Conservation (phyloP, 2,888 invertebrate genomes). For the Eupithecia abbreviata region DNA sequence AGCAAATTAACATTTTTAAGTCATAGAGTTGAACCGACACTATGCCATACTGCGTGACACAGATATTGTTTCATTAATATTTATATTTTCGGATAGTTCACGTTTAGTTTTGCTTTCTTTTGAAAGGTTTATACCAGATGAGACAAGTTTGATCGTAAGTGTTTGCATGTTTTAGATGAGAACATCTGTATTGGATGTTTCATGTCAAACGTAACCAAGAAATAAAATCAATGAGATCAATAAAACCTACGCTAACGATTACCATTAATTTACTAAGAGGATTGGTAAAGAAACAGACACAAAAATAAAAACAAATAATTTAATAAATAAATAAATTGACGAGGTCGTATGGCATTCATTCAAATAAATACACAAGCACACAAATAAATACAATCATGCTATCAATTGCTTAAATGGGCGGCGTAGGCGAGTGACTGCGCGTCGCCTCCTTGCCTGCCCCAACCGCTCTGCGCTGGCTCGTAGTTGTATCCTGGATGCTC, state of each 20-base stretch:
- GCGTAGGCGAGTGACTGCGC: constrained; percentile 88
- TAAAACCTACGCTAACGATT: neutral
- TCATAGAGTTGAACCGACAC: constrained; percentile 69
- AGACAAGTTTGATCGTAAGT: constrained; percentile 40
- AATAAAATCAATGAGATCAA: neutral
- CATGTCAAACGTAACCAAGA: constrained; percentile 27
- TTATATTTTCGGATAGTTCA: constrained; percentile 67
- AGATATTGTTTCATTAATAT: constrained; percentile 73
- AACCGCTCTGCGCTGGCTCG: constrained; percentile 81
- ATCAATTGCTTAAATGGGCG: constrained; percentile 65
- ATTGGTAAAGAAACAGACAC: constrained; percentile 3
- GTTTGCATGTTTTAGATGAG: constrained; percentile 36
- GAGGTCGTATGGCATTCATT: constrained; percentile 70
- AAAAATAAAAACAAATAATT: constrained; percentile 50
- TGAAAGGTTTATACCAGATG: constrained; percentile 60
- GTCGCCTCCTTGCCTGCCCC: constrained; percentile 86
- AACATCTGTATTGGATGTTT: constrained; percentile 27
- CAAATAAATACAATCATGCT: constrained; percentile 53
- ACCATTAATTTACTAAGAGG: neutral
- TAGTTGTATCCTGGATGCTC: constrained; percentile 83
- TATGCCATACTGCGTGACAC: constrained; percentile 73
- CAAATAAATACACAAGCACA: constrained; percentile 60
- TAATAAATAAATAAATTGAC: constrained; percentile 66
- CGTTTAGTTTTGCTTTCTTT: constrained; percentile 63
- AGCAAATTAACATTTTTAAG: constrained; percentile 74